phyloP scores from a whole-genome alignment of 2,113 vertebrate species.

The Corythornis cristatus region DNA sequence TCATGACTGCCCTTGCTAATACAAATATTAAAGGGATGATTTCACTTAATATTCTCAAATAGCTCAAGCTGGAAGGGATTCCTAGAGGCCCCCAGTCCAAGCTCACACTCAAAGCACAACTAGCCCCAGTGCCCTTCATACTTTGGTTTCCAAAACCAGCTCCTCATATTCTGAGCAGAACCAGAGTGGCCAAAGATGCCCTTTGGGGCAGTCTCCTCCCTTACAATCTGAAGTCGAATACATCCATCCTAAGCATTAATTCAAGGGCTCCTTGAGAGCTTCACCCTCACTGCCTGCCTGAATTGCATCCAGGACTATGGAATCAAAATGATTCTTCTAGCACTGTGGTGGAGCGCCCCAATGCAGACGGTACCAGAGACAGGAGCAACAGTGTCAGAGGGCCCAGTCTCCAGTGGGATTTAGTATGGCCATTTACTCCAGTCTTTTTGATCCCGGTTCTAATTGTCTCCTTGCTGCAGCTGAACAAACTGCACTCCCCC shows the following conservation, averaged over 20 bases:
- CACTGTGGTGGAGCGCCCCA: rapidly evolving
- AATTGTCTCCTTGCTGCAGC: not conserved
- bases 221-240: not conserved
- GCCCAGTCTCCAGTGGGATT: not conserved
- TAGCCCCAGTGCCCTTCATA: not conserved
- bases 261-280: not conserved
- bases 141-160: not conserved
- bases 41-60: not conserved
- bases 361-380: not conserved
- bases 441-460: not conserved
- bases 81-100: not conserved
- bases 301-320: not conserved
- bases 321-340: not conserved
- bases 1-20: not conserved
- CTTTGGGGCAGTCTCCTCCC: not conserved
- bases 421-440: not conserved
- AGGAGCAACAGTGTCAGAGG: not conserved
- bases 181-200: not conserved
- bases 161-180: not conserved
- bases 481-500: not conserved
- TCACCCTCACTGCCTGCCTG: not conserved
- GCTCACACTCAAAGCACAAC: not conserved
- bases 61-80: not conserved
- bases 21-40: not conserved
- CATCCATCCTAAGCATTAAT: not conserved